phyloP scores from a whole-genome alignment of 2,113 vertebrate species.

The Pholis gunnellus region DNA sequence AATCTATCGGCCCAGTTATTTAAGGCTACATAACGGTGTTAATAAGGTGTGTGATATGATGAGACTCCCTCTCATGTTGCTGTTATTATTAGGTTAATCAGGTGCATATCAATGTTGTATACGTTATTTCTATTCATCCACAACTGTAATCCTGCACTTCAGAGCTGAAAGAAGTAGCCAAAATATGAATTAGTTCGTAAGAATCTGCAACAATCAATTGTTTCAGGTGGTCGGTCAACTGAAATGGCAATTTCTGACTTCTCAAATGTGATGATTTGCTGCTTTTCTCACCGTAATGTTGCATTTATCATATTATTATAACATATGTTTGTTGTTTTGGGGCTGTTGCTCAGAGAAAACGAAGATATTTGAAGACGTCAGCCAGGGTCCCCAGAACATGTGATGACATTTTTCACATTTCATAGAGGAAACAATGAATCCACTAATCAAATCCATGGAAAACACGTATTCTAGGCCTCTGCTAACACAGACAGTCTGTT shows the following conservation, averaged over 20 bases:
- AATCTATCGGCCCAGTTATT: not conserved
- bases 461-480: not conserved
- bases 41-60: not conserved
- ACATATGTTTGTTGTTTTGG: too few species aligned
- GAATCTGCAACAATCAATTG: not conserved
- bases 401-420: not conserved
- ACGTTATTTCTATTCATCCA: not conserved
- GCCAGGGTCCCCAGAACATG: not conserved
- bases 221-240: not conserved
- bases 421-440: not conserved
- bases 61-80: not conserved
- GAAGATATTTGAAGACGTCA: not conserved
- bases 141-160: not conserved
- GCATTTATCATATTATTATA: not conserved
- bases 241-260: not conserved
- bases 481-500: not conserved
- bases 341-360: not conserved
- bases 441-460: not conserved
- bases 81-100: not conserved
- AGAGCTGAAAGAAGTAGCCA: not conserved
- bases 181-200: not conserved
- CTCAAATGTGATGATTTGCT: not conserved
- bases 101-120: not conserved
- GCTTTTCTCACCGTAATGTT: not conserved
- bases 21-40: not conserved